Evolutionary conservation across 2,113 vertebrate genomes (phyloP).

Genomic region (Ondatra zibethicus): DNA sequence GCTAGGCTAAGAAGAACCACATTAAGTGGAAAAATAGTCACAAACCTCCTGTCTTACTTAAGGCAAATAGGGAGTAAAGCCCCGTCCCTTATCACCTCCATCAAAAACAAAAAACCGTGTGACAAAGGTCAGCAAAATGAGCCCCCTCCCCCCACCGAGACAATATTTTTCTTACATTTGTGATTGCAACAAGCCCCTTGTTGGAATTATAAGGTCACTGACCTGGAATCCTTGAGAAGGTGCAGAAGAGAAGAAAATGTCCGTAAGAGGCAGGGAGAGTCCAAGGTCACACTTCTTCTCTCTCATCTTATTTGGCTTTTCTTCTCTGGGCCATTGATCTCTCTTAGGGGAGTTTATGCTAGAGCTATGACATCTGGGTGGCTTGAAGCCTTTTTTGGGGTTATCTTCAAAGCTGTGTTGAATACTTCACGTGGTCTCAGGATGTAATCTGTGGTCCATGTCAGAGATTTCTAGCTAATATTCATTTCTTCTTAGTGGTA

Average conservation of each 20-base stretch:
- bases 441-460: background rate
- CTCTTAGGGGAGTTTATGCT: background rate
- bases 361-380: background rate
- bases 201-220: background rate
- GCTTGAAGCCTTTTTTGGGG: background rate
- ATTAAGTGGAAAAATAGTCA: background rate
- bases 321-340: background rate
- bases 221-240: background rate
- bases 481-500: background rate
- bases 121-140: background rate
- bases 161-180: slow-evolving; percentile 10
- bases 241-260: background rate
- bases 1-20: background rate
- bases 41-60: slow-evolving; percentile 17
- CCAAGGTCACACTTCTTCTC: background rate
- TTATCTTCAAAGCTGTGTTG: background rate
- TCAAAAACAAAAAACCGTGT: slow-evolving; percentile 34
- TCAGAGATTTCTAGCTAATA: background rate
- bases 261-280: background rate
- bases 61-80: background rate
- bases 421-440: background rate
- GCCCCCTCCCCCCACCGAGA: background rate
- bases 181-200: background rate
- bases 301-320: background rate
- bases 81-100: background rate